These are phyloP conservation scores for Papilio aristodemus DNA, from an alignment of 1,140 invertebrate species.

Conservation along the genomic window DNA sequence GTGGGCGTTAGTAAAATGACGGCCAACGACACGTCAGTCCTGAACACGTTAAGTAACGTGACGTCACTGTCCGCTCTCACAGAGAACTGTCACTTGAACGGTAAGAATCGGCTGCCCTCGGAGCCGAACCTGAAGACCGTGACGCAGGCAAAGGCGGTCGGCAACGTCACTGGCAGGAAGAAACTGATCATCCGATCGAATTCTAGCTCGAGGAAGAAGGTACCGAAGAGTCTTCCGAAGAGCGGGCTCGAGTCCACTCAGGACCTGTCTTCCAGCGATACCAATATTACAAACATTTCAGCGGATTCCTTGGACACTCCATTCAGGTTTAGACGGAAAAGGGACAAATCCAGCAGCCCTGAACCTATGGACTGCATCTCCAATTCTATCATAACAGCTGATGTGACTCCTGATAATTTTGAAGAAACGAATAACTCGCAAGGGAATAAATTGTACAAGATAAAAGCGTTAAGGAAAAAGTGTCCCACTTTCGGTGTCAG, in stretches of 20 bases:
- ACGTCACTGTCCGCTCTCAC: slow-evolving; percentile 73
- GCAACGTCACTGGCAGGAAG: slow-evolving; percentile 59
- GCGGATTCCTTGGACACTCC: slow-evolving; percentile 74
- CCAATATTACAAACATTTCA: slow-evolving; percentile 76
- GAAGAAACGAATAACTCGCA: slow-evolving; percentile 75
- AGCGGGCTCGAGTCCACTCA: slow-evolving; percentile 61
- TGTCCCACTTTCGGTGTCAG: slow-evolving; percentile 69
- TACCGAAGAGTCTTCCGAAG: slow-evolving; percentile 63
- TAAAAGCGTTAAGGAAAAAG: slow-evolving; percentile 76
- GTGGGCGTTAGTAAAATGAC: slow-evolving; percentile 56
- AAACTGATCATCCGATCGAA: slow-evolving; percentile 71
- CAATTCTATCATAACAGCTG: slow-evolving; percentile 66
- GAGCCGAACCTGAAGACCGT: slow-evolving; percentile 68
- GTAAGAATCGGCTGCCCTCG: slow-evolving; percentile 66
- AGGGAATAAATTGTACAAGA: slow-evolving; percentile 76
- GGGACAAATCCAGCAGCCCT: slow-evolving; percentile 72
- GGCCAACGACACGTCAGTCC: slow-evolving; percentile 50
- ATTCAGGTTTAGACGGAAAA: slow-evolving; percentile 71
- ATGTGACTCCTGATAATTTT: slow-evolving; percentile 67
- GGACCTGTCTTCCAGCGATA: slow-evolving; percentile 75
- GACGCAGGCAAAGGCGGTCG: slow-evolving; percentile 51
- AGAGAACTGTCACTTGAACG: slow-evolving; percentile 74
- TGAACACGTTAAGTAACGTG: slow-evolving; percentile 59
- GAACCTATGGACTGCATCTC: slow-evolving; percentile 75
- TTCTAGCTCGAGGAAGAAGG: slow-evolving; percentile 70